These are phyloP conservation scores for Micrastur ruficollis DNA, from an alignment of 2,797 vertebrate species.

Conservation along the genomic window DNA sequence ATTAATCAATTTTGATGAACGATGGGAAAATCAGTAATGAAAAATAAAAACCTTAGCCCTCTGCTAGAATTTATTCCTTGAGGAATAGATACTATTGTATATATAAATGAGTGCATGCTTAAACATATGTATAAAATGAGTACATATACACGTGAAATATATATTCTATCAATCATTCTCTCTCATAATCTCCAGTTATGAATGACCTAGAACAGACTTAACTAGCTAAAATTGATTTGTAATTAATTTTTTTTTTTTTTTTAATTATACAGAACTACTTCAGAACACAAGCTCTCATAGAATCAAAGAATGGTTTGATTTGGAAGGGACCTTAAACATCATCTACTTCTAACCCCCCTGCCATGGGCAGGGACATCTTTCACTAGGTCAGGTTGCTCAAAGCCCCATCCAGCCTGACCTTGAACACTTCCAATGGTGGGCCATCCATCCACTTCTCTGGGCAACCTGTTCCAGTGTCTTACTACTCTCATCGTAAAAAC, in stretches of 20 bases:
- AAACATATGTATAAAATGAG: neutral
- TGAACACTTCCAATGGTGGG: neutral
- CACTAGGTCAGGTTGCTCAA: no score
- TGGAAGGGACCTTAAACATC: neutral
- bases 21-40: neutral
- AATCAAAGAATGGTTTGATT: neutral
- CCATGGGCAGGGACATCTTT: neutral
- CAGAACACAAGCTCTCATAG: neutral
- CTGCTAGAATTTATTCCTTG: neutral
- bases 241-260: neutral
- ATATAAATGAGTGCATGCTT: neutral
- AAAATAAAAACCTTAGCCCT: neutral
- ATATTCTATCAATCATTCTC: neutral
- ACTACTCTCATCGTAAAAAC: neutral
- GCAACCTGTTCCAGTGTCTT: neutral
- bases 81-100: neutral
- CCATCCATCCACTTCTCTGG: neutral
- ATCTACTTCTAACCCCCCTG: neutral
- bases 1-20: constrained; percentile 23
- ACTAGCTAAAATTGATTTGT: neutral
- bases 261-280: neutral
- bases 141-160: neutral
- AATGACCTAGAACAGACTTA: neutral
- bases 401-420: no score
- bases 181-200: neutral